Conservation (phyloP, 1,140 invertebrate genomes). For the Chionoecetes opilio region DNA sequence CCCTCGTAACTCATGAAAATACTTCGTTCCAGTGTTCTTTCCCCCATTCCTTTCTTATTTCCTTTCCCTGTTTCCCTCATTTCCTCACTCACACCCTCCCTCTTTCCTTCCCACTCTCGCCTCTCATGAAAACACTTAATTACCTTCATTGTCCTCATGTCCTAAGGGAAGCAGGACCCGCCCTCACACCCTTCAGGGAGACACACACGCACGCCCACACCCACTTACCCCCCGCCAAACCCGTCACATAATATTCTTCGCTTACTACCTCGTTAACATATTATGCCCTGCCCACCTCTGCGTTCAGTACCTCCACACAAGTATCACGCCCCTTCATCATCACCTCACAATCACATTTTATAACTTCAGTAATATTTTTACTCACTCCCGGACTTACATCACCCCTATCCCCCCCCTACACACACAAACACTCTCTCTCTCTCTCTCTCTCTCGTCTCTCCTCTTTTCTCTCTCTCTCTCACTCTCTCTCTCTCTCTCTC, state of each 20-base stretch:
- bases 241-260: no score
- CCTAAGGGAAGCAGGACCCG: neutral
- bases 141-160: neutral
- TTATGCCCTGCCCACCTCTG: neutral
- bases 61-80: neutral
- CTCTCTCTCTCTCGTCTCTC: neutral
- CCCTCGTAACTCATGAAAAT: no score
- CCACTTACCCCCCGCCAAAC: neutral
- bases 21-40: no score
- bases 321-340: neutral
- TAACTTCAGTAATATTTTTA: no score
- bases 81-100: neutral
- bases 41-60: neutral
- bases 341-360: no score
- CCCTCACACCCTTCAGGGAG: no score
- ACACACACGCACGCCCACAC: neutral
- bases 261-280: no score
- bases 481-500: neutral
- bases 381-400: no score
- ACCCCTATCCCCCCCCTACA: neutral
- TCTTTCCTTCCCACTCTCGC: neutral
- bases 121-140: neutral
- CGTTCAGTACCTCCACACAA: neutral
- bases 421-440: neutral
- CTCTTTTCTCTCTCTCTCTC: neutral